Conservation (phyloP, 1,140 invertebrate genomes). For the Papilio glaucus region DNA sequence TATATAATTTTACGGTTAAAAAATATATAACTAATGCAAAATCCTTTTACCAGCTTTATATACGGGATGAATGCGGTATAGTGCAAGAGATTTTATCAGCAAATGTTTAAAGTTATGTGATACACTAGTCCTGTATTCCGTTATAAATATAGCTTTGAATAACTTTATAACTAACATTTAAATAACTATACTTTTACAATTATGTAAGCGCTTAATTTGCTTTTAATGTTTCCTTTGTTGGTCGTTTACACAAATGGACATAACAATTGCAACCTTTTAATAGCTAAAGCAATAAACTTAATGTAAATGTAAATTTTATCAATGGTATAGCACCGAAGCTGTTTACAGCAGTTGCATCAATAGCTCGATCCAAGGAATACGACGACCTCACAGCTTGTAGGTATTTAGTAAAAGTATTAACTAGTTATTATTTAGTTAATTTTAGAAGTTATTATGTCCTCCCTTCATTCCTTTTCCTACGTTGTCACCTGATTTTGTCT, state of each 20-base stretch:
- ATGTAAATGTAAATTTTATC: neutral
- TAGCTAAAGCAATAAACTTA: slow-evolving; percentile 1
- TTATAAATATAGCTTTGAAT: neutral
- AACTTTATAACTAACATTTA: neutral
- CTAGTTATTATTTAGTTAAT: too few species aligned
- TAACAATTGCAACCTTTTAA: neutral
- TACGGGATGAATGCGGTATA: neutral
- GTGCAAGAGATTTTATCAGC: neutral
- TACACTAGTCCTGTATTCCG: neutral
- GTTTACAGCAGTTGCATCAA: neutral
- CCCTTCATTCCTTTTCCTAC: neutral
- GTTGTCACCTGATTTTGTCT: too few species aligned
- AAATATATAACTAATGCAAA: neutral
- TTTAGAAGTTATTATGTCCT: too few species aligned
- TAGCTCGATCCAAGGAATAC: neutral
- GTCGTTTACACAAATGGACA: neutral
- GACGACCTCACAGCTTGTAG: too few species aligned
- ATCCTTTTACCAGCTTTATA: neutral
- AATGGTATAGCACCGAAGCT: neutral
- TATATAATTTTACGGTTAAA: neutral
- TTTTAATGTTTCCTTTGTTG: slow-evolving; percentile 36
- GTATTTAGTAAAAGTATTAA: too few species aligned
- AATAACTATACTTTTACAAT: slow-evolving; percentile 12
- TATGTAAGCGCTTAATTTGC: slow-evolving; percentile 32
- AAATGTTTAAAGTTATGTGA: slow-evolving; percentile 1